Evolutionary conservation across 2,888 invertebrate species (phyloP).

Genomic region (Choreutis nemorana): DNA sequence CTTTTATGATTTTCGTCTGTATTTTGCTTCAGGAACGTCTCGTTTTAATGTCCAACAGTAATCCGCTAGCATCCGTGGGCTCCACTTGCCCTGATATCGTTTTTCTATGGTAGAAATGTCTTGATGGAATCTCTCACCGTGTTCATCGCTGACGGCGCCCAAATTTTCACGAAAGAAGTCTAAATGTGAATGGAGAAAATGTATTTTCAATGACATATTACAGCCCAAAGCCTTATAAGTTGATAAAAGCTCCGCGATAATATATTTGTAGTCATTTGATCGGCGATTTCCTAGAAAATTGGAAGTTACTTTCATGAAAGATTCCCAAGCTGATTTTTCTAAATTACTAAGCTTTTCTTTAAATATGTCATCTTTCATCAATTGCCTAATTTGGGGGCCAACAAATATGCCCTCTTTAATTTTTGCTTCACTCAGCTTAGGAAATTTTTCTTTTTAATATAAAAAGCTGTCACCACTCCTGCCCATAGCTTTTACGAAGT

Average conservation of each 20-base stretch:
- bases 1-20: constrained; percentile 2
- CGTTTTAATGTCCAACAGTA: constrained; percentile 2
- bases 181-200: constrained; percentile 8
- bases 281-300: constrained; percentile 10
- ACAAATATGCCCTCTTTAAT: constrained; percentile 8
- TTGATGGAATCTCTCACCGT: constrained; percentile 26
- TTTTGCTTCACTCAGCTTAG: no score
- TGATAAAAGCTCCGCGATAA: constrained; percentile 7
- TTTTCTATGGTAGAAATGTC: constrained; percentile 10
- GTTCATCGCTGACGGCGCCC: constrained; percentile 15
- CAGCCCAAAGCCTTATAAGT: constrained; percentile 6
- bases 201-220: constrained; percentile 7
- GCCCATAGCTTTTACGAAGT: no score
- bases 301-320: constrained; percentile 8
- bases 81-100: no score
- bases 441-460: no score
- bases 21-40: constrained; percentile 3
- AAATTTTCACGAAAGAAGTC: constrained; percentile 9
- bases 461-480: no score
- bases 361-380: constrained; percentile 5
- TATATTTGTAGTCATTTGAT: constrained; percentile 9
- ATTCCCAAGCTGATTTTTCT: constrained; percentile 6
- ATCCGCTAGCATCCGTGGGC: constrained; percentile 1
- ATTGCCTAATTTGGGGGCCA: constrained; percentile 8
- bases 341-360: constrained; percentile 7